Base-by-base conservation (phyloP, 1,140 invertebrate genomes). In the Caenorhabditis inopinata region DNA sequence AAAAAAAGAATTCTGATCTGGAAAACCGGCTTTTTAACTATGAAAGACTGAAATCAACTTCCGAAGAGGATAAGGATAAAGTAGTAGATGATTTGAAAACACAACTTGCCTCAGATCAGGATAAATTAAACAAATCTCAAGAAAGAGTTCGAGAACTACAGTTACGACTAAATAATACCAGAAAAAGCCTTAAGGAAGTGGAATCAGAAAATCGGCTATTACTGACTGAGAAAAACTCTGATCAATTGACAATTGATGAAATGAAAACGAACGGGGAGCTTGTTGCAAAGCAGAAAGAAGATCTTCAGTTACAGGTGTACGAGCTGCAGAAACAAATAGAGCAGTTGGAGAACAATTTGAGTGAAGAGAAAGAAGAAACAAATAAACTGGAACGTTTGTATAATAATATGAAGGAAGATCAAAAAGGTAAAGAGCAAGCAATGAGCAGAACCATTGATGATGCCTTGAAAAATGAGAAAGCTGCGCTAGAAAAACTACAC, bases 1-100 rank as follows among this genome's bases (percentile, higher is more conserved):
- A 14, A 6, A 47, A 49, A 18, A 75, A 47, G 23, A 75, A 48
- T 16, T n/a, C 23, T 3, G 74, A 29, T 38, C n/a, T 75, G 45
- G 23, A 75, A 29, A 48, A 32, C 29, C 27, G 47, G 2, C 18
- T 75, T 42, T 75, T 49, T n/a, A 45, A 75, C 18, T 48, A 48
- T 75, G 47, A 48, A 23, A 32, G 48, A 18, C 18, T n/a, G 42
- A 49, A 75, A 48, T 7, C 25, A 4, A 32, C 46, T 42, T 47
- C 32, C n/a, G 47, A 75, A 27, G 21, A 75, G 48, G 74, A 75
- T 75, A 25, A 75, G 35, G 16, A 75, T 6, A 49, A 75, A 21
- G n/a, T 48, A 45, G 27, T 16, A 27, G 7, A 14, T 4, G 74
- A 75, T 48, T 21, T 48, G 35, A 45, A 75, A 18, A 68, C 35